Percentiles rank a stretch among this genome's conserved stretches.
These are phyloP conservation scores for Drosophila cyrtoloma DNA, from an alignment of 2,888 invertebrate genomes.

Conservation along the genomic window DNA sequence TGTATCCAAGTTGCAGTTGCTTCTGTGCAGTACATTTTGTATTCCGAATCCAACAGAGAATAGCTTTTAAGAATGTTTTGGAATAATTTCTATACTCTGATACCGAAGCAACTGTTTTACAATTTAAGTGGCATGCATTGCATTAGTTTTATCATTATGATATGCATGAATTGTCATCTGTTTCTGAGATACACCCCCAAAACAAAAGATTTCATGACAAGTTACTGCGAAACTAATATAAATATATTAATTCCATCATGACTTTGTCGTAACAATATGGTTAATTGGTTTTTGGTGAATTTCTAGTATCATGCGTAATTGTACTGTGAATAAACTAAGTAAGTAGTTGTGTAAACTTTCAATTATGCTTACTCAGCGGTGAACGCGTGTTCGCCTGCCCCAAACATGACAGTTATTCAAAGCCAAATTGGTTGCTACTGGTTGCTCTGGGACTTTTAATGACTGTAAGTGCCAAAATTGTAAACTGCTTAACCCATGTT, in stretches of 20 bases:
- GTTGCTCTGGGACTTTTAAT: not conserved
- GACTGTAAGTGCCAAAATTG: not conserved
- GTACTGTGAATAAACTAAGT: not conserved
- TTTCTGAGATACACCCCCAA: constrained; percentile 1
- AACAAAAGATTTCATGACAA: constrained; percentile 10
- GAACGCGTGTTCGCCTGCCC: constrained; percentile 2
- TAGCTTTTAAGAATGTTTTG: not conserved
- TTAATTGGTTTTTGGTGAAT: too few relatives aligned
- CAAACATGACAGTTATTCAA: not conserved
- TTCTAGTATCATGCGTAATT: not conserved
- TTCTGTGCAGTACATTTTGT: not conserved
- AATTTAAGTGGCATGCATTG: not conserved
- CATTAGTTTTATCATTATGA: not conserved
- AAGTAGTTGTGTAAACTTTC: constrained; percentile 6
- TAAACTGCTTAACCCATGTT: not conserved
- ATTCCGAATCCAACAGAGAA: not conserved
- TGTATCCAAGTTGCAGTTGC: not conserved
- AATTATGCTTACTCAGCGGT: constrained; percentile 1
- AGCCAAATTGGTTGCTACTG: constrained; percentile 10
- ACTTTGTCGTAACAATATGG: constrained; percentile 20
- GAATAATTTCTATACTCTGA: not conserved
- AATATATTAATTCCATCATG: constrained; percentile 26
- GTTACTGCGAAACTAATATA: not conserved
- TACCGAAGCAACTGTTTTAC: not conserved
- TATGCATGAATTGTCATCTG: not conserved